Percentiles rank a stretch among this genome's conserved stretches.
Evolutionary conservation across 2,888 invertebrate genomes (phyloP).

Genomic region (Norana najaformis): DNA sequence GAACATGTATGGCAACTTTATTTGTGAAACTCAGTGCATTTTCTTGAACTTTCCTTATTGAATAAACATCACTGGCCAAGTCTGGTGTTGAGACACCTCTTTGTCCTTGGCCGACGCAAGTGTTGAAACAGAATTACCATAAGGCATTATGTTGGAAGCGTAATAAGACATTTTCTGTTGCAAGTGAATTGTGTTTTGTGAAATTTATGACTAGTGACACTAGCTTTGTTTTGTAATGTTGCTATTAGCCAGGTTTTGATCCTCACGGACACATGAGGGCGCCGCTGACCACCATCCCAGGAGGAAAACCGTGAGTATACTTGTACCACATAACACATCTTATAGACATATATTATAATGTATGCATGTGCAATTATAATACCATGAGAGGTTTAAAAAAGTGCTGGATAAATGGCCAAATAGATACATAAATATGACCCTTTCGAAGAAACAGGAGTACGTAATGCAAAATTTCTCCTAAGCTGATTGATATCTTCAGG

Average conservation of each 20-base stretch:
- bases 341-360: neutral
- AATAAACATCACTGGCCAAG: neutral
- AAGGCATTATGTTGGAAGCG: no score
- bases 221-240: neutral
- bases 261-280: slow-evolving; percentile 51
- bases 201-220: neutral
- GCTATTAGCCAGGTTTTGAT: slow-evolving; percentile 44
- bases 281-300: slow-evolving; percentile 63
- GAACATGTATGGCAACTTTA: neutral
- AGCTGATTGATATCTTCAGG: slow-evolving; percentile 1
- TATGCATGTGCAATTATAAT: no score
- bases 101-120: no score
- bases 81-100: no score
- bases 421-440: neutral
- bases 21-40: neutral
- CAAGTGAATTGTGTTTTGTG: no score
- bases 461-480: neutral
- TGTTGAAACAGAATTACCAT: no score
- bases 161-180: no score
- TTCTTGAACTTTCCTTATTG: neutral
- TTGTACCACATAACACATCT: neutral
- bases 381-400: neutral
- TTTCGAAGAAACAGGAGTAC: neutral
- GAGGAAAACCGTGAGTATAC: slow-evolving; percentile 81
- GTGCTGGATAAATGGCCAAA: neutral